Conservation (phyloP, 2,888 invertebrate genomes). For the Andrena marginata region DNA sequence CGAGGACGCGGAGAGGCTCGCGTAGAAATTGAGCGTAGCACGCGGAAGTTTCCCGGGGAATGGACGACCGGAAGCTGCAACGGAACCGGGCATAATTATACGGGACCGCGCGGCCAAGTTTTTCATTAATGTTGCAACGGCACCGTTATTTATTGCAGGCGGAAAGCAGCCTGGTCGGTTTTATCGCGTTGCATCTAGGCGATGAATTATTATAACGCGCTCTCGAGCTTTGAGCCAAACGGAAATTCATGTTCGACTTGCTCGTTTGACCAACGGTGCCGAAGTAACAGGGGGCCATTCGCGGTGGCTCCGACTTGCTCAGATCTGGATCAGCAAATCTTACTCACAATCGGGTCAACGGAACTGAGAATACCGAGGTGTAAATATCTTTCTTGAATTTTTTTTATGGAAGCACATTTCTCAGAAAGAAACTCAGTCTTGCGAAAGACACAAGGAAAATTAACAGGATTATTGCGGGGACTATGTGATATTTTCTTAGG, state of each 20-base stretch:
- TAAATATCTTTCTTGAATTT: too few species aligned
- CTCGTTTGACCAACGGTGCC: constrained; percentile 12
- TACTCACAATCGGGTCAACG: too few species aligned
- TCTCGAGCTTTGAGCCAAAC: constrained; percentile 18
- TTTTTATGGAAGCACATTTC: too few species aligned
- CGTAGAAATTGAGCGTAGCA: not conserved
- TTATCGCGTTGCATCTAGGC: constrained; percentile 30
- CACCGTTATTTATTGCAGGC: constrained; percentile 29
- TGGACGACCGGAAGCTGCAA: not conserved
- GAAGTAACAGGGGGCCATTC: not conserved
- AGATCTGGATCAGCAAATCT: too few species aligned
- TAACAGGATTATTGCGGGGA: too few species aligned
- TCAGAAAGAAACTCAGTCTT: too few species aligned
- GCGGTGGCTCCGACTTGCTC: too few species aligned
- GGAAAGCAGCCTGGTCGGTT: constrained; percentile 10
- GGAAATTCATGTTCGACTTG: constrained; percentile 32
- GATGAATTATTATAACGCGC: constrained; percentile 43
- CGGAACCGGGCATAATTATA: constrained; percentile 29
- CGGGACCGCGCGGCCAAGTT: constrained; percentile 18
- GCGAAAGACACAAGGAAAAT: too few species aligned
- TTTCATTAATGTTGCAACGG: constrained; percentile 44
- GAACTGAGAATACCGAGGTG: too few species aligned
- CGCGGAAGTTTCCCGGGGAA: not conserved
- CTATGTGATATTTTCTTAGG: too few species aligned
- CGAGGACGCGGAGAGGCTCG: not conserved